Conservation (phyloP, 2,113 vertebrate species). For the Potamarius usumacintae region DNA sequence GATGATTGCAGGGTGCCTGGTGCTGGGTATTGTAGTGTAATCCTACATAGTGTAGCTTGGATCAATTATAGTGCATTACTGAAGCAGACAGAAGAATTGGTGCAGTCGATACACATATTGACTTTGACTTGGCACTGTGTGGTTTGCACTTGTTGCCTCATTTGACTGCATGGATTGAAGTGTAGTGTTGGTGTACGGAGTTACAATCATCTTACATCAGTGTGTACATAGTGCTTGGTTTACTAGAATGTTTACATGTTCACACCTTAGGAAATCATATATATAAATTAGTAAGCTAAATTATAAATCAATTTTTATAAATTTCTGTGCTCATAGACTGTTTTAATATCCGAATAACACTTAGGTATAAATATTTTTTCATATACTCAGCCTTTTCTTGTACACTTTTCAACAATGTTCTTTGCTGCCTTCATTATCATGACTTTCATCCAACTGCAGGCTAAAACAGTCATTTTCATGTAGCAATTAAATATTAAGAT, state of each 20-base stretch:
- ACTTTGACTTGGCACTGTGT: background rate
- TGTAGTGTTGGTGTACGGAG: background rate
- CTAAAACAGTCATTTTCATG: background rate
- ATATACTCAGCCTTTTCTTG: background rate
- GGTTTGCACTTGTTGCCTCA: conserved; percentile 14
- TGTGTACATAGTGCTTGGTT: too few species aligned
- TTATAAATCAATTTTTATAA: background rate
- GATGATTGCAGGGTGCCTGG: background rate
- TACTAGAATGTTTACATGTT: background rate
- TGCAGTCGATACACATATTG: background rate
- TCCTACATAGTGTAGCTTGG: background rate
- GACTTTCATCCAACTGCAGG: background rate
- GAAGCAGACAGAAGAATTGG: background rate
- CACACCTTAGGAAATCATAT: background rate
- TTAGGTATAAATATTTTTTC: background rate
- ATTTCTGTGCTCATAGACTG: background rate
- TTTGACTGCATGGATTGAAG: background rate
- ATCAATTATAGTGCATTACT: background rate
- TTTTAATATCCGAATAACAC: background rate
- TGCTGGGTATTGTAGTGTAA: background rate
- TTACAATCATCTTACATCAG: conserved; percentile 7
- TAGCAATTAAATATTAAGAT: background rate
- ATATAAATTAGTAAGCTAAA: background rate
- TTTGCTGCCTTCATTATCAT: background rate
- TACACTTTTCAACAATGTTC: background rate